Evolutionary conservation across 53 echinoderm and acorn worm genomes (phyloP), one percentile per base, ranked within the genome.

Genomic region (Paelopatides confundens): DNA sequence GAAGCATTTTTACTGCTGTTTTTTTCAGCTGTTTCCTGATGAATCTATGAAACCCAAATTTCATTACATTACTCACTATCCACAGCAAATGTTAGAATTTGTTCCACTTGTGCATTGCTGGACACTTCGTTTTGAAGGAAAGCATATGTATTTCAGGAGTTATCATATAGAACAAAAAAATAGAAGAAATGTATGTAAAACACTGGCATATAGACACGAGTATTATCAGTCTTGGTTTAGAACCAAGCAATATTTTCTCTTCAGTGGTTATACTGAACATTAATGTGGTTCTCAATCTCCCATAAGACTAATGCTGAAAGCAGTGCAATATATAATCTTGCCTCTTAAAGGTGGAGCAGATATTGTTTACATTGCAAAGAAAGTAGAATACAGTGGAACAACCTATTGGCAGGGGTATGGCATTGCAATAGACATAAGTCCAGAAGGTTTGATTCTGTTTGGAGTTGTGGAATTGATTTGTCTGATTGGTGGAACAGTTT

Each of bases 111-210:
- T 83, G 13, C 89, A 89, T 70, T 89, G 89, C 39, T 89, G 83
- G 89, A 83, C 89, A 1, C 40, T 89, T 0, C 82, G 89, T 6
- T 89, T 89, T 83, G 89, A 83, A 39, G 89, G 83, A 1, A 89
- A 89, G 48, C 84, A 89, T 35, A 83, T 89, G 89, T 89, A 83
- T 28, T 89, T 89, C 84, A 89, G 83, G 62, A 83, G 83, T 14
- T 33, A 83, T 30, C 29, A 53, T 0, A 65, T 83, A 50, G 28
- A 63, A 1, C 82, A 83, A 39, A 83, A 89, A 38, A 89, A 89
- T 67, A 89, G 62, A 54, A 68, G 32, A 26, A 89, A 89, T 31
- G 32, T 89, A 8, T 89, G 89, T 31, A 82, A 89, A 40, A 89
- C 89, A 0, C 84, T 83, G 8, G 89, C 89, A 49, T 69, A 66